Conservation (phyloP, 2,888 invertebrate species). For the Philhelius pedissequus region DNA sequence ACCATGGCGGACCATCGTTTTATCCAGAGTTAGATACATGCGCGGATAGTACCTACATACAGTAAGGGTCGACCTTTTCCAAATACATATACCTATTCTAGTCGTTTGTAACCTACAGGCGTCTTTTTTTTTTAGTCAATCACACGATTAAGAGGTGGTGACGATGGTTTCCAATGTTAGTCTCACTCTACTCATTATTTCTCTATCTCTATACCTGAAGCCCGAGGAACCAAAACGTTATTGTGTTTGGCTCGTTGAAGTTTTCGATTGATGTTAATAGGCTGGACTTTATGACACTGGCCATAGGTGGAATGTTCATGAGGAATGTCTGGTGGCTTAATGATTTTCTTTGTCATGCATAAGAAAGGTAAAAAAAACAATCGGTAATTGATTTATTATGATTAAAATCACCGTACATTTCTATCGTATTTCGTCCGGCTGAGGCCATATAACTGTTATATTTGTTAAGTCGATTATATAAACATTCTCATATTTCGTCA, state of each 20-base stretch:
- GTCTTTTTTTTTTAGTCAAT: not conserved
- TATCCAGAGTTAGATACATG: constrained; percentile 37
- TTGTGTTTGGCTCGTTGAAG: not conserved
- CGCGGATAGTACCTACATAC: constrained; percentile 20
- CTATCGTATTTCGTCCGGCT: not conserved
- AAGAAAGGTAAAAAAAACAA: not conserved
- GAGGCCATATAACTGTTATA: no score
- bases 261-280: constrained; percentile 49
- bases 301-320: constrained; percentile 5
- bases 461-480: no score
- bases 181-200: constrained; percentile 17
- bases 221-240: not conserved
- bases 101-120: constrained; percentile 51
- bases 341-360: not conserved
- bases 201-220: not conserved
- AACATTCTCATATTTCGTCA: no score
- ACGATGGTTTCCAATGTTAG: constrained; percentile 51
- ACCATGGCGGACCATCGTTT: constrained; percentile 61
- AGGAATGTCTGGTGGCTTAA: not conserved
- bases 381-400: not conserved
- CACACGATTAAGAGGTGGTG: constrained; percentile 33
- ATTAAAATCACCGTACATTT: not conserved
- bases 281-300: constrained; percentile 44
- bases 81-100: no score
- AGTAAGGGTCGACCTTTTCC: constrained; percentile 64